Evolutionary conservation across 64 coral and sea anemone species (phyloP).

Genomic region (Pocillopora verrucosa): DNA sequence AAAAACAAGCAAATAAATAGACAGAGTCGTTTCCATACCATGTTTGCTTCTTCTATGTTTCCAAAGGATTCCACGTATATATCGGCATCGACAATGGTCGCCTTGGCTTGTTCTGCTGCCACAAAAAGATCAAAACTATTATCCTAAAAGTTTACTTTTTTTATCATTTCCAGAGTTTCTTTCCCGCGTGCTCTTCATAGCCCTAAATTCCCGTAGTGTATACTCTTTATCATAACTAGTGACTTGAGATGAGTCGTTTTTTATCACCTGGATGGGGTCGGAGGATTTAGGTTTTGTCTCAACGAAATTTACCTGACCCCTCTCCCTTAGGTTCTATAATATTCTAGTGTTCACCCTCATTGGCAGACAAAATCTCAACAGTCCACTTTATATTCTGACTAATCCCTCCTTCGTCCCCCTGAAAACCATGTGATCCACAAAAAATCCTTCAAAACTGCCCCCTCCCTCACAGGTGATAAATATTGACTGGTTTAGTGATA

Average conservation of each 20-base stretch:
- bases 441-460: background rate
- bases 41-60: constrained; percentile 71
- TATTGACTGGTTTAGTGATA: background rate
- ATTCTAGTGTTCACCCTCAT: too few species aligned
- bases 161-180: background rate
- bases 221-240: too few species aligned
- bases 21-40: background rate
- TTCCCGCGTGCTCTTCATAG: background rate
- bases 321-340: too few species aligned
- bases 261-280: too few species aligned
- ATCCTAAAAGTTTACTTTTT: background rate
- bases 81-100: background rate
- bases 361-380: too few species aligned
- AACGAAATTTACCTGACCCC: too few species aligned
- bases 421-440: background rate
- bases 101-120: background rate
- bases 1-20: background rate
- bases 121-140: background rate
- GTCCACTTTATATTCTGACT: too few species aligned
- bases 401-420: too few species aligned
- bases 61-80: constrained; percentile 62
- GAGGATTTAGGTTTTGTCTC: too few species aligned
- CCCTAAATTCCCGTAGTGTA: too few species aligned
- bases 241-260: too few species aligned
- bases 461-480: background rate